Evolutionary conservation across 2,797 vertebrate genomes (phyloP).

Genomic region (Sitta carolinensis): DNA sequence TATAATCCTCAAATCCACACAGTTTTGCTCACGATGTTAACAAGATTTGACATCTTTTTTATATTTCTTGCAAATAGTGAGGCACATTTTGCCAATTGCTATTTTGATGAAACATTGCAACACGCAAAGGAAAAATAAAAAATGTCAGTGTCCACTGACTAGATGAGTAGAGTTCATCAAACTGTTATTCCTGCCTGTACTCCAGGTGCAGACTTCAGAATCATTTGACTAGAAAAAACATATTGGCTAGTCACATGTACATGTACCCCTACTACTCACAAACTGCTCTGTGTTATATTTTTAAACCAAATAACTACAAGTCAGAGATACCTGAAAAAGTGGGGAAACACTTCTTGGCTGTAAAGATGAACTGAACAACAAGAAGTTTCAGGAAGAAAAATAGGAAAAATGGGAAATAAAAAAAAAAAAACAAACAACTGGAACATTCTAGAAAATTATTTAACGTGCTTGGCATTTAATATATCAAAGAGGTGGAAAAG

Average conservation of each 20-base stretch:
- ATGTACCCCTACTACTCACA: neutral
- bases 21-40: constrained; percentile 49
- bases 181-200: neutral
- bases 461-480: neutral
- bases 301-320: neutral
- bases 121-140: neutral
- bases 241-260: neutral
- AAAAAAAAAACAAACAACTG: neutral
- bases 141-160: neutral
- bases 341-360: neutral
- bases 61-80: constrained; percentile 15
- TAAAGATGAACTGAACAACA: neutral
- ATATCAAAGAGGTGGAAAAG: neutral
- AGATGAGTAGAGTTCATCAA: neutral
- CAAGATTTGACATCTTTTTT: constrained; percentile 28
- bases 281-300: neutral
- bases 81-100: constrained; percentile 24
- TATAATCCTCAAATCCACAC: constrained; percentile 38
- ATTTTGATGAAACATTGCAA: constrained; percentile 26
- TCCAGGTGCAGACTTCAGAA: neutral
- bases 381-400: neutral
- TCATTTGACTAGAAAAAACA: neutral
- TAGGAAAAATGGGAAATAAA: neutral
- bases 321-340: neutral
- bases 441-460: neutral